Conservation (phyloP, 2,797 vertebrate species). For the Pseudomugil gertrudae region DNA sequence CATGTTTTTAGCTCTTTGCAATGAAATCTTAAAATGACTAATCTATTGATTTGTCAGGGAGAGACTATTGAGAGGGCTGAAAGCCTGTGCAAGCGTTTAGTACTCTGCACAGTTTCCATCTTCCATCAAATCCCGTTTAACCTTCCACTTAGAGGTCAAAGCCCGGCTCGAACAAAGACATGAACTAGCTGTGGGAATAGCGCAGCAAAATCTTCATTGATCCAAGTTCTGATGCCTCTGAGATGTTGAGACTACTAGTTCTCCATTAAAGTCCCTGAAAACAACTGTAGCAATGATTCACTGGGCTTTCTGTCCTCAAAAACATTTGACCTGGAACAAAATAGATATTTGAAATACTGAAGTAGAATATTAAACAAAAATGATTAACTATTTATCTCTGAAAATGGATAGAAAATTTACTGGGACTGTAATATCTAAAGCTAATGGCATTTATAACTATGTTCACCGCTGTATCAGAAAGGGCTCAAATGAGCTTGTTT, state of each 20-base stretch:
- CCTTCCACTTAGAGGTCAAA: constrained; percentile 49
- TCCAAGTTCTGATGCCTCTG: constrained; percentile 38
- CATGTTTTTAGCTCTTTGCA: constrained; percentile 23
- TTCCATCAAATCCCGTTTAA: constrained; percentile 19
- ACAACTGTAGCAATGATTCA: constrained; percentile 39
- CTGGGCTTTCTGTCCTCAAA: constrained; percentile 27
- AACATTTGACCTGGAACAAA: constrained; percentile 39
- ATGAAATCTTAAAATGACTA: constrained; percentile 45
- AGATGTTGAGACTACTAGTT: constrained; percentile 26
- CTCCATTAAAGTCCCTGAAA: constrained; percentile 24
- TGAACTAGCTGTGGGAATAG: constrained; percentile 32
- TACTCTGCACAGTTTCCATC: constrained; percentile 18
- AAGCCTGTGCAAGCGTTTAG: constrained; percentile 29
- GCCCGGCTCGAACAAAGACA: constrained; percentile 29
- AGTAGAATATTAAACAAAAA: not conserved
- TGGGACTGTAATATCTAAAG: constrained; percentile 8
- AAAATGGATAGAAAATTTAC: not conserved
- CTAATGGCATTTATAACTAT: not conserved
- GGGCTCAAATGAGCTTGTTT: not conserved
- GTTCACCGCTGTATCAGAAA: too few relatives aligned
- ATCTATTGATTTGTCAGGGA: constrained; percentile 49
- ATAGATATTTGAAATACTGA: not conserved
- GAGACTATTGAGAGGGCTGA: constrained; percentile 15
- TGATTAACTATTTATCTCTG: constrained; percentile 1
- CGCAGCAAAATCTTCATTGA: constrained; percentile 54